A percentile compares a stretch with the other conserved stretches of the same genome.
Conservation (phyloP, 2,113 vertebrate genomes). For the Nyctibius bracteatus region DNA sequence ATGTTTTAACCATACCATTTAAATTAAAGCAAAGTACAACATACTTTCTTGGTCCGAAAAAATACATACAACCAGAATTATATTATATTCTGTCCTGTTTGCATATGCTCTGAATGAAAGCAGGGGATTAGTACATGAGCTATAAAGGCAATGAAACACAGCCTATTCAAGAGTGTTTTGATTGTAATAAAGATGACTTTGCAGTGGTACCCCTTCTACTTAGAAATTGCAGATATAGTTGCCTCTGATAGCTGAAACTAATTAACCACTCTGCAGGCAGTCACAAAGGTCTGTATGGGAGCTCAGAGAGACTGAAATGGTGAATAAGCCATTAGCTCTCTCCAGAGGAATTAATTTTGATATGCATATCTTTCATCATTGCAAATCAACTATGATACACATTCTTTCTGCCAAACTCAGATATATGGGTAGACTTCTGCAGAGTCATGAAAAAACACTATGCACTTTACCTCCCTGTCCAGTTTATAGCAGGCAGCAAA, state of each 20-base stretch:
- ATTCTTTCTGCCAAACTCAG: not conserved
- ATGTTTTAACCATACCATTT: not conserved
- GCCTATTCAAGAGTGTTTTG: not conserved
- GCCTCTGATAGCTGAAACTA: not conserved
- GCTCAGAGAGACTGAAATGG: not conserved
- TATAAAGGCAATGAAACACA: not conserved
- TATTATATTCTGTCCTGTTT: not conserved
- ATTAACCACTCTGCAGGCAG: not conserved
- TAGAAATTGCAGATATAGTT: not conserved
- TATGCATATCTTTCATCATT: not conserved
- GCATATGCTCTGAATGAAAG: not conserved
- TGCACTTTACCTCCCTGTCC: not conserved
- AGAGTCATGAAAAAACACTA: not conserved
- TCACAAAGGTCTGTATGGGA: not conserved
- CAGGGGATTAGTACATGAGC: not conserved
- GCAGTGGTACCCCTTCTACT: not conserved
- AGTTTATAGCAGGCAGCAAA: not conserved
- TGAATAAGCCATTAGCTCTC: not conserved
- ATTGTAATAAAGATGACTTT: not conserved
- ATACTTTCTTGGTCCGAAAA: not conserved
- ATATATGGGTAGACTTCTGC: not conserved
- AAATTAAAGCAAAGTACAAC: not conserved
- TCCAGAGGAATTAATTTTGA: not conserved
- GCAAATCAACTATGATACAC: not conserved
- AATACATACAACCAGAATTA: not conserved